phyloP scores from a whole-genome alignment of 2,113 vertebrate genomes.

The Theropithecus gelada region DNA sequence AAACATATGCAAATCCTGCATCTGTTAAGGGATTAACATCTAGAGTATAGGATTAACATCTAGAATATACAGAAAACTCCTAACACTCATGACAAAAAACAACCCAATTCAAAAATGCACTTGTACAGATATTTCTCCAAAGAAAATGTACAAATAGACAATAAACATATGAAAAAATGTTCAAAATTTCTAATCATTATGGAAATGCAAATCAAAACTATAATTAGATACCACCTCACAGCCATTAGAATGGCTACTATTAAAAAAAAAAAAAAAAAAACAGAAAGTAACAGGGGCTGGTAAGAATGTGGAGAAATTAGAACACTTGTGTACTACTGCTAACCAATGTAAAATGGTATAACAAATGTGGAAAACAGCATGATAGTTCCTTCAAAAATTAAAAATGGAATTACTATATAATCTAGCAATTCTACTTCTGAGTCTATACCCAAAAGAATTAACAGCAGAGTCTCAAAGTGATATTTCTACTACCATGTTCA shows the following conservation, averaged over 20 bases:
- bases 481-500: not conserved
- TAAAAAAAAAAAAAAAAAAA: not conserved
- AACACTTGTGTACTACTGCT: not conserved
- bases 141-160: not conserved
- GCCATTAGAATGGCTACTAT: not conserved
- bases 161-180: not conserved
- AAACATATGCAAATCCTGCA: too few species aligned
- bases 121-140: not conserved
- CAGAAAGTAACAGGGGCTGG: not conserved
- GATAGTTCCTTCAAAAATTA: not conserved
- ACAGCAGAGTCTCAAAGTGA: not conserved
- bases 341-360: not conserved
- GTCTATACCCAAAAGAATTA: not conserved
- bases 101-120: not conserved
- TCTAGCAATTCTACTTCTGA: not conserved
- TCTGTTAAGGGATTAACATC: too few species aligned
- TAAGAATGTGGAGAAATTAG: not conserved
- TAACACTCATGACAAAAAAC: not conserved
- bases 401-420: not conserved
- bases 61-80: not conserved
- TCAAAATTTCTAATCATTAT: not conserved
- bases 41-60: not conserved
- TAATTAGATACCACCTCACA: not conserved
- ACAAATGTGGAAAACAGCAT: not conserved
- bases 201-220: not conserved